phyloP scores from a whole-genome alignment of 2,797 vertebrate genomes.

The Lutjanus argentimaculatus region DNA sequence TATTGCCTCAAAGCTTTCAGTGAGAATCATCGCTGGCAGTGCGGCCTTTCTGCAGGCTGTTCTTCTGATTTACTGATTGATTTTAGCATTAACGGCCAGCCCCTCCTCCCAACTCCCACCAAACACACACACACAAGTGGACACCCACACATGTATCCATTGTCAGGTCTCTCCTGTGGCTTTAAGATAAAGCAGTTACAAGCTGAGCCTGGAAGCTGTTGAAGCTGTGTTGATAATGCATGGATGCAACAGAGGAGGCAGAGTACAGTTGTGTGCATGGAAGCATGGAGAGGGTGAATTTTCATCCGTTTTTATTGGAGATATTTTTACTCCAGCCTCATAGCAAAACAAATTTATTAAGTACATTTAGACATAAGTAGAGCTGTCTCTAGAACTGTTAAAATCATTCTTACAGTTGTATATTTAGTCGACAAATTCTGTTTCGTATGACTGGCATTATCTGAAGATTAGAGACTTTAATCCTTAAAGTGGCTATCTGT shows the following conservation, averaged over 20 bases:
- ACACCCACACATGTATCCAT: slow-evolving; percentile 41
- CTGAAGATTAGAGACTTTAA: neutral
- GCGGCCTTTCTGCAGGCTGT: slow-evolving; percentile 58
- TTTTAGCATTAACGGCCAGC: slow-evolving; percentile 69
- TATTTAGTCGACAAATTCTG: neutral
- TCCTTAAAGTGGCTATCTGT: neutral
- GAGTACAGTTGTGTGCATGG: neutral
- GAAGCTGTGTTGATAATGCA: slow-evolving; percentile 49
- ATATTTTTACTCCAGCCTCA: neutral
- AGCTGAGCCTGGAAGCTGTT: slow-evolving; percentile 32
- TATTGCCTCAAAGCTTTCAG: slow-evolving; percentile 63
- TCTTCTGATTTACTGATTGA: slow-evolving; percentile 78
- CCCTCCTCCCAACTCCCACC: slow-evolving; percentile 44
- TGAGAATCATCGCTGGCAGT: slow-evolving; percentile 53
- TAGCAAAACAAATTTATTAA: neutral
- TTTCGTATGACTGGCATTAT: neutral
- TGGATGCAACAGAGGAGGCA: slow-evolving; percentile 35
- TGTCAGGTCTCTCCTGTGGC: slow-evolving; percentile 55
- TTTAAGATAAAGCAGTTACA: slow-evolving; percentile 65
- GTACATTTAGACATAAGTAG: neutral
- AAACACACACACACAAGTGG: slow-evolving; percentile 27
- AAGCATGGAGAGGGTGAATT: neutral
- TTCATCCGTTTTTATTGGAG: neutral
- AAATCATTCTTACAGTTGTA: neutral
- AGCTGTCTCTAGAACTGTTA: neutral